Base-by-base conservation (phyloP, 1,140 invertebrate species). In the Leptopilina clavipes region DNA sequence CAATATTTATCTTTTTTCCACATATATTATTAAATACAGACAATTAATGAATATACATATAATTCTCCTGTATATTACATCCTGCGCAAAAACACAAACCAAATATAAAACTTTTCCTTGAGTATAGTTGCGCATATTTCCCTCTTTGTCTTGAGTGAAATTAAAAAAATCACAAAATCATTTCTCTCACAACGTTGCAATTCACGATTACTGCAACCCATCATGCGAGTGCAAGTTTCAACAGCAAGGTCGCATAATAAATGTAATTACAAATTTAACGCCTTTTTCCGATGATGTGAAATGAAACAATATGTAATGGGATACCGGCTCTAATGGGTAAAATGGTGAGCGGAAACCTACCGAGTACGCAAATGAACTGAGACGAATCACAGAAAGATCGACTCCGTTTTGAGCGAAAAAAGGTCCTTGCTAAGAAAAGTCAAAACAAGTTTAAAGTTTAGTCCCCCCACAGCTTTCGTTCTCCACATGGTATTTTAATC, bases 261-360 rank as follows among this genome's bases (percentile, higher is more conserved):
- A 65, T 65, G 11, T 65, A 65, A 65, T 65, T 65, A 65, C 59
- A 65, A 65, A 65, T 65, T 65, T 65, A 65, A 65, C 59, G 59
- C 59, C 22, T 65, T 65, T 31, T 65, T 65, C 59, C 59, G 22
- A 65, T 31, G 59, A 65, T n/a, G 31, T 65, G 19, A 22, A 19
- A 65, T 22, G 56, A 25, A 65, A 65, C 56, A 65, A 65, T 31
- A 65, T 65, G 12, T 65, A 14, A 25, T 25, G 19, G 12, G 56
- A 65, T 12, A 65, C 19, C 19, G 22, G 56, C 25, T 12, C 12
- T 0, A 65, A 25, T 25, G 9, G 18, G 18, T 59, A 22, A 18
- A 19, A 59, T 1, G 18, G 5, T 10, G 19, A 7, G 11, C 19
- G 22, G 22, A 59, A 59, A 25, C 22, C 19, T 18, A 19, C 17